Percentiles rank a stretch among this genome's conserved stretches.
Conservation (phyloP, 2,888 invertebrate species). For the Rosalia funebris region DNA sequence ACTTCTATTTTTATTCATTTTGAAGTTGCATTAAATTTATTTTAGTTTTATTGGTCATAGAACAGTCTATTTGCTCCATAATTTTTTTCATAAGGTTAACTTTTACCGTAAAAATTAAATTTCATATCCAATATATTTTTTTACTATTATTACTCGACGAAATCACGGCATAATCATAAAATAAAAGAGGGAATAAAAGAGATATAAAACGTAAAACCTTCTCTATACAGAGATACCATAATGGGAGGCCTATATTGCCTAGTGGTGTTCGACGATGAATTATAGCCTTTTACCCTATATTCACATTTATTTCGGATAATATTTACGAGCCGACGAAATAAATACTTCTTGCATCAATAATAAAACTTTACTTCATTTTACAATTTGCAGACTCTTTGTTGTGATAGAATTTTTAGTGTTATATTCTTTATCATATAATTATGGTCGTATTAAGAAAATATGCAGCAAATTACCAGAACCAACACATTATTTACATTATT, state of each 20-base stretch:
- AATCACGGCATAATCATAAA: slow-evolving; percentile 59
- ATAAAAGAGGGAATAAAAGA: slow-evolving; percentile 59
- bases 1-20: slow-evolving; percentile 17
- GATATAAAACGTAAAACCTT: slow-evolving; percentile 58
- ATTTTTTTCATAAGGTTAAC: slow-evolving; percentile 28
- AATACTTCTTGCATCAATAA: slow-evolving; percentile 14
- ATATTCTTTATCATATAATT: too few species aligned
- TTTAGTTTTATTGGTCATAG: slow-evolving; percentile 25
- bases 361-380: too few species aligned
- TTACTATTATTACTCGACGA: slow-evolving; percentile 57
- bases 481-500: too few species aligned
- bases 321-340: slow-evolving; percentile 36
- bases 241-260: slow-evolving; percentile 56
- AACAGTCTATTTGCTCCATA: slow-evolving; percentile 24
- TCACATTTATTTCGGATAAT: slow-evolving; percentile 42
- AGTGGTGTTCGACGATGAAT: slow-evolving; percentile 39
- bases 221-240: slow-evolving; percentile 54
- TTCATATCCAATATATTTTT: slow-evolving; percentile 57
- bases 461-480: too few species aligned
- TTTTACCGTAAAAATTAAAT: slow-evolving; percentile 56
- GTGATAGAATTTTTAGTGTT: too few species aligned
- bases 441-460: too few species aligned
- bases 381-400: too few species aligned
- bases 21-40: slow-evolving; percentile 21
- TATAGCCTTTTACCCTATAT: slow-evolving; percentile 39